Conservation (phyloP, 2,797 vertebrate genomes). For the Sebastes minor region DNA sequence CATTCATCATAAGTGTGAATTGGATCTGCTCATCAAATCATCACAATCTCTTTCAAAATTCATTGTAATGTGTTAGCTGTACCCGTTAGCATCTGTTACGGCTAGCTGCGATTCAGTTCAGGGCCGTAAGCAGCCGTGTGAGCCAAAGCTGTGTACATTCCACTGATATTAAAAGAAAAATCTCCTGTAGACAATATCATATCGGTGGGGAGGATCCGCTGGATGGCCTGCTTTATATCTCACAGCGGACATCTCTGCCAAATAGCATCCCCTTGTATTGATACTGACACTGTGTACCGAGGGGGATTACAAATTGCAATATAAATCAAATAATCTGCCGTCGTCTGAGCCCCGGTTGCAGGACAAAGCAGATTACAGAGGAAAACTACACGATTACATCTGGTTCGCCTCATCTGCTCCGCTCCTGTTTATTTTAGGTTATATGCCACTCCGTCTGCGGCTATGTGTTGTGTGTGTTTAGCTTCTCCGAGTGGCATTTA, state of each 20-base stretch:
- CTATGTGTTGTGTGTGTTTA: constrained; percentile 16
- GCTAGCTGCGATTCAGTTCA: not conserved
- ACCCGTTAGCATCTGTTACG: not conserved
- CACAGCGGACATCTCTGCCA: not conserved
- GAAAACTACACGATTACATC: constrained; percentile 31
- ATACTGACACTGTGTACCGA: constrained; percentile 36
- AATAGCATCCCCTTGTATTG: constrained; percentile 39
- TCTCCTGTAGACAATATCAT: not conserved
- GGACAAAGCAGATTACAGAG: constrained; percentile 59
- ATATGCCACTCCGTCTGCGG: constrained; percentile 2
- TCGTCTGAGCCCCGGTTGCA: constrained; percentile 17
- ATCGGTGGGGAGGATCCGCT: not conserved
- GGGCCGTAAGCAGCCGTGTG: not conserved
- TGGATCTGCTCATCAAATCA: constrained; percentile 20
- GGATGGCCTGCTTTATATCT: constrained; percentile 9
- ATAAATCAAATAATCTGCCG: constrained; percentile 44
- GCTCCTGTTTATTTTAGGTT: constrained; percentile 14
- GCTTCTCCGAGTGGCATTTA: constrained; percentile 30
- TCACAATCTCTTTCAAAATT: not conserved
- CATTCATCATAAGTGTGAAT: constrained; percentile 3
- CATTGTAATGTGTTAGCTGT: not conserved
- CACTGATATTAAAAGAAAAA: constrained; percentile 9
- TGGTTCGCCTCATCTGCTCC: not conserved
- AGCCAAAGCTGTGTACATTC: not conserved
- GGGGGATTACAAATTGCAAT: constrained; percentile 57